Evolutionary conservation across 2,888 invertebrate species (phyloP), one percentile per base, ranked within the genome.

Genomic region (Linyphia triangularis): DNA sequence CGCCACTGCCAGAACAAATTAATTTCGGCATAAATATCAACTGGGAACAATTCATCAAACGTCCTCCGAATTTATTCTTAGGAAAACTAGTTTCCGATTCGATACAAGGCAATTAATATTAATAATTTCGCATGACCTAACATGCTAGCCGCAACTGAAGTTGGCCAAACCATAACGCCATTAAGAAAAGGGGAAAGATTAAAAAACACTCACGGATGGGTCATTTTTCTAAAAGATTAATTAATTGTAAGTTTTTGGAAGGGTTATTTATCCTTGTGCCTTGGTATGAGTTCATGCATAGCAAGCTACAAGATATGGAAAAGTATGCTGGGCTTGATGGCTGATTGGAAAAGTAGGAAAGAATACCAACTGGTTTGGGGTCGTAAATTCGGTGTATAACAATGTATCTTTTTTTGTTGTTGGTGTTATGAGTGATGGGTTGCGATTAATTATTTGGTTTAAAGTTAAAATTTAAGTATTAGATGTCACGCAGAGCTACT

Each of bases 51-150:
- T 84, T 67, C 84, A 84, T 84, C 84, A 84, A 51, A 67, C 51
- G 59, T 24, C 43, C 51, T n/a, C 24, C 9, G 30, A 61, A 65
- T 63, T 73, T 63, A 40, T 83, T 83, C 73, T 73, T 83, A 63
- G 75, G 70, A 84, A 70, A 84, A 84, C 73, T 75, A 65, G 67
- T 81, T 86, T 79, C 67, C 81, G 81, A 86, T 86, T 79, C 81
- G 65, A 86, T 86, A 81, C 86, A 40, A 67, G 28, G 75, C 86
- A 81, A 86, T 86, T 86, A 86, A 86, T 86, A 86, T 86, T 86
- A 81, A 86, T 86, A 86, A 73, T 75, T 73, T 67, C 65, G 81
- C 86, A 81, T 73, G 86, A 67, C 57, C 75, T 65, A 77, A 61
- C 81, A 28, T 51, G 65, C 37, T 78, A 57, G 57, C 82, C 86